These are phyloP conservation scores for Sisor rabdophorus DNA, from an alignment of 2,113 vertebrate species.

Conservation along the genomic window DNA sequence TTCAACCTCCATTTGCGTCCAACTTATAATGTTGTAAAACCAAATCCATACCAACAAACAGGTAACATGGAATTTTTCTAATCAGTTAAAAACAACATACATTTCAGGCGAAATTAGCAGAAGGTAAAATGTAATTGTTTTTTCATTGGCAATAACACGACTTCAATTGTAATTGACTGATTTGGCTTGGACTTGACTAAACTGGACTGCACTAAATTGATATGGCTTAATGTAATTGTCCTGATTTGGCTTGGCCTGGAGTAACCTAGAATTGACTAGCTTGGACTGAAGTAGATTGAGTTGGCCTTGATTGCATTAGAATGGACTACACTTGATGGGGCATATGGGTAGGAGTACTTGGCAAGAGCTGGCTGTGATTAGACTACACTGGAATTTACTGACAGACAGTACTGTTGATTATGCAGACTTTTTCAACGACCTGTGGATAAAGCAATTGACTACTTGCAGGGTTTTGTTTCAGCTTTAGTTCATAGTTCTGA, in stretches of 20 bases:
- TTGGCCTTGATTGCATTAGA: not conserved
- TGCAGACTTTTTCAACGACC: not conserved
- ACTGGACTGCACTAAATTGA: not conserved
- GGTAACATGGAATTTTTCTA: not conserved
- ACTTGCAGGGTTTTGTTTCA: too few relatives aligned
- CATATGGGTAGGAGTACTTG: not conserved
- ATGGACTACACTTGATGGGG: not conserved
- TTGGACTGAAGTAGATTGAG: not conserved
- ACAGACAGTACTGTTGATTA: not conserved
- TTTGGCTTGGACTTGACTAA: not conserved
- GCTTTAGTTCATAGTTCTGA: too few relatives aligned
- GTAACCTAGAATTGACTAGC: not conserved
- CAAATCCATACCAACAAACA: constrained; percentile 12
- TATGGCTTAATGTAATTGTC: not conserved
- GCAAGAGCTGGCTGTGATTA: not conserved
- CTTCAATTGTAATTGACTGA: not conserved
- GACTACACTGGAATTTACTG: not conserved
- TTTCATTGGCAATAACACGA: too few relatives aligned
- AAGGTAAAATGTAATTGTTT: not conserved
- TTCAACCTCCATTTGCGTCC: too few relatives aligned
- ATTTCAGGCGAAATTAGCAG: not conserved
- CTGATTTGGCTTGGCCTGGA: not conserved
- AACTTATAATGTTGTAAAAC: not conserved
- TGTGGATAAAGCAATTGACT: not conserved
- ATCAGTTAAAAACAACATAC: not conserved